Conservation (phyloP, 2,888 invertebrate species). For the Linhomoeus sp. region DNA sequence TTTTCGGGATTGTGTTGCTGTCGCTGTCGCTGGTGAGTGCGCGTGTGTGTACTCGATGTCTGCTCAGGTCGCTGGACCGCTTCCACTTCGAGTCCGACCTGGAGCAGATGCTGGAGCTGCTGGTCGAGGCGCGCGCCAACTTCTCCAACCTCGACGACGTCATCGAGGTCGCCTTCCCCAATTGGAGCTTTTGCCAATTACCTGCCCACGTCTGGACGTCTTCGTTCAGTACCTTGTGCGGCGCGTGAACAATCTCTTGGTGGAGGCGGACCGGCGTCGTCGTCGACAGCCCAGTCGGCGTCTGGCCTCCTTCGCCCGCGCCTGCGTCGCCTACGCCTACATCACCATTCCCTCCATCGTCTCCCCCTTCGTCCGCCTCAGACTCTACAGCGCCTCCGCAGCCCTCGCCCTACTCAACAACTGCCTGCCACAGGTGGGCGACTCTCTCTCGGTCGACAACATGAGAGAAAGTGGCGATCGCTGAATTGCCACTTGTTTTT, state of each 20-base stretch:
- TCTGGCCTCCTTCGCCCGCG: conserved; percentile 62
- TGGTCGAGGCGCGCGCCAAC: conserved; percentile 68
- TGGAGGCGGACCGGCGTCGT: conserved; percentile 37
- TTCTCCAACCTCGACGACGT: conserved; percentile 78
- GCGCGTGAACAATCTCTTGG: conserved; percentile 59
- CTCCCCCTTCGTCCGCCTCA: conserved; percentile 53
- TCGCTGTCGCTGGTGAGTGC: background rate
- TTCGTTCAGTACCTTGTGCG: conserved; percentile 29
- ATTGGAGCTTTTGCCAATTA: background rate
- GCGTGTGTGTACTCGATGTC: background rate
- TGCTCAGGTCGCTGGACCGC: conserved; percentile 19
- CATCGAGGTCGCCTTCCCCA: conserved; percentile 43
- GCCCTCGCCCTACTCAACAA: conserved; percentile 30
- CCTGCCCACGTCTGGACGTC: conserved; percentile 2
- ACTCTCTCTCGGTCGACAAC: too few species aligned
- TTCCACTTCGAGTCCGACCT: conserved; percentile 58
- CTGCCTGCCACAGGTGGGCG: conserved; percentile 30
- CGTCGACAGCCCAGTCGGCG: conserved; percentile 9
- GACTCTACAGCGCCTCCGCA: conserved; percentile 56
- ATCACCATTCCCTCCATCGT: conserved; percentile 87
- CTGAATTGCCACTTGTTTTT: too few species aligned
- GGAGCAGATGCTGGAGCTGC: conserved; percentile 76
- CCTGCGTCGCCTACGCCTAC: conserved; percentile 82
- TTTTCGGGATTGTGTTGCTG: background rate
- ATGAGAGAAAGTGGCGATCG: too few species aligned